phyloP scores from a whole-genome alignment of 2,888 invertebrate genomes.

The Pelosia muscerda region DNA sequence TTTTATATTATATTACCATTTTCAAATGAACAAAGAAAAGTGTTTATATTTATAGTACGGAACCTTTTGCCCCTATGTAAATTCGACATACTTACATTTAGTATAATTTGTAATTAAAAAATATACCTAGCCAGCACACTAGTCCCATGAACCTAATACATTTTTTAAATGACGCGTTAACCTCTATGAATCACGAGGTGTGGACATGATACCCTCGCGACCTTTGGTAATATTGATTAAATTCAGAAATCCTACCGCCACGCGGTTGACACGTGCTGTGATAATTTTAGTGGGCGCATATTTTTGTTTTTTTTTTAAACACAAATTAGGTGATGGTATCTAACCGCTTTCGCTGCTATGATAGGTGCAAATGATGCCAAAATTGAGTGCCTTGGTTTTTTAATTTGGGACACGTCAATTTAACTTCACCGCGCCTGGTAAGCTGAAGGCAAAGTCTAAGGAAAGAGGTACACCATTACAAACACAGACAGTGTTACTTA shows the following conservation, averaged over 20 bases:
- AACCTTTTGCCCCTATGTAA: background rate
- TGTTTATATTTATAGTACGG: background rate
- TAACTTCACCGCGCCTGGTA: too few relatives aligned
- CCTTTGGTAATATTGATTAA: slow-evolving; percentile 4
- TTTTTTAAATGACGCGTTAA: background rate
- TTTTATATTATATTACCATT: too few relatives aligned
- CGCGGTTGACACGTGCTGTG: slow-evolving; percentile 2
- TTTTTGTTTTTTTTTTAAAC: background rate
- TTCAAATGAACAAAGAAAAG: background rate
- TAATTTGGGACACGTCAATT: too few relatives aligned
- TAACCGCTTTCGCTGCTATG: background rate
- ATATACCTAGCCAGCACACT: background rate
- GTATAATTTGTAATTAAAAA: too few relatives aligned
- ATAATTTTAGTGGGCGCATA: background rate
- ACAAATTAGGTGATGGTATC: background rate
- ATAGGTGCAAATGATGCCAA: too few relatives aligned
- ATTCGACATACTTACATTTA: background rate
- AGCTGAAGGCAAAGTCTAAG: too few relatives aligned
- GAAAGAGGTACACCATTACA: too few relatives aligned
- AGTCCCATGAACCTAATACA: background rate
- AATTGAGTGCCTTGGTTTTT: too few relatives aligned
- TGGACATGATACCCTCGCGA: background rate
- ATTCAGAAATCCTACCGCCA: background rate
- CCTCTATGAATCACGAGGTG: slow-evolving; percentile 12
- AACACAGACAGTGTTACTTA: too few relatives aligned